A percentile compares a stretch with the other conserved stretches of the same genome.
phyloP scores from a whole-genome alignment of 2,797 vertebrate genomes.

The Tachyglossus aculeatus region DNA sequence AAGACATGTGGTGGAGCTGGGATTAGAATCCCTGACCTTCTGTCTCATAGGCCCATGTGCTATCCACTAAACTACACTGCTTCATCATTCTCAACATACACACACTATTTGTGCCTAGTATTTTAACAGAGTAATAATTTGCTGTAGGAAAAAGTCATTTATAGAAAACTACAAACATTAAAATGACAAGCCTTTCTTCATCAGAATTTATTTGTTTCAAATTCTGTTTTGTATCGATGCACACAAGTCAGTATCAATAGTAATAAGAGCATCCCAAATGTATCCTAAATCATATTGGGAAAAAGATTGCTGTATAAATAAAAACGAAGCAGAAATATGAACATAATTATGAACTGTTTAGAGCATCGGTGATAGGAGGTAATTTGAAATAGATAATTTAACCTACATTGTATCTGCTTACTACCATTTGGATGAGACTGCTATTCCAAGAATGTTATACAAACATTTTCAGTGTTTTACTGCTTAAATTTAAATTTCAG shows the following conservation, averaged over 20 bases:
- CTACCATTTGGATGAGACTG: neutral
- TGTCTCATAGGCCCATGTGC: too few relatives aligned
- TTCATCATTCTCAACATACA: constrained; percentile 2
- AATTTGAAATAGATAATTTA: constrained; percentile 10
- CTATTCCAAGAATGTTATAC: neutral
- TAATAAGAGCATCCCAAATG: constrained; percentile 15
- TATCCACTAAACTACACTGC: too few relatives aligned
- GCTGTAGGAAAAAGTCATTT: neutral
- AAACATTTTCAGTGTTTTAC: neutral
- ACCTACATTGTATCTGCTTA: neutral
- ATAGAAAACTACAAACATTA: neutral
- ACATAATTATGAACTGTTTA: constrained; percentile 4
- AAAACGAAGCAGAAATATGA: constrained; percentile 14
- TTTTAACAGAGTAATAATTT: neutral
- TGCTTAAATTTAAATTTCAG: neutral
- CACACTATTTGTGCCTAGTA: neutral
- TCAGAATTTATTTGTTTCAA: neutral
- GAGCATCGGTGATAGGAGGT: constrained; percentile 19
- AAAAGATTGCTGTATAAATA: constrained; percentile 5
- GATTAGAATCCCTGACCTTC: too few relatives aligned
- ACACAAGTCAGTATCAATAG: constrained; percentile 8
- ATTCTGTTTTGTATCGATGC: constrained; percentile 18
- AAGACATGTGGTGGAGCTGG: too few relatives aligned
- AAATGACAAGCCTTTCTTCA: neutral
- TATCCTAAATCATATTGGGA: constrained; percentile 14